A percentile compares a stretch with the other conserved stretches of the same genome.
phyloP scores from a whole-genome alignment of 2,113 vertebrate species.

The Dipodomys merriami region DNA sequence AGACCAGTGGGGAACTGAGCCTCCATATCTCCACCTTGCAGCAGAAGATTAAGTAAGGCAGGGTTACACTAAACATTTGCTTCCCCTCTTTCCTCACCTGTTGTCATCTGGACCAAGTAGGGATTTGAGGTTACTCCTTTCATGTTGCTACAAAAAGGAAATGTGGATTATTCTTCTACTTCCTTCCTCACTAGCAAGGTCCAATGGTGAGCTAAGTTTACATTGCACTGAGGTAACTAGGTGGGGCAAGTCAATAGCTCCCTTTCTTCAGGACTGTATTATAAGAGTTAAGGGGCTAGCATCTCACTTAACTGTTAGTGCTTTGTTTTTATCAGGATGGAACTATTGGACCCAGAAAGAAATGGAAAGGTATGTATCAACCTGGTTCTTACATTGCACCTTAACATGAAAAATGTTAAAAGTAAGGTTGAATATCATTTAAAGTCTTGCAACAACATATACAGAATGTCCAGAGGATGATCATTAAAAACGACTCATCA shows the following conservation, averaged over 20 bases:
- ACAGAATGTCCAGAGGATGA: conserved; percentile 4
- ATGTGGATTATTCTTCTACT: neutral
- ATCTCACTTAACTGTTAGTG: neutral
- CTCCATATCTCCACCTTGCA: neutral
- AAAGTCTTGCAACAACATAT: neutral
- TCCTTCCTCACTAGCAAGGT: neutral
- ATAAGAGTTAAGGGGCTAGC: neutral
- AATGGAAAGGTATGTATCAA: neutral
- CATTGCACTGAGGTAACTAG: neutral
- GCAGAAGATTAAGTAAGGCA: neutral
- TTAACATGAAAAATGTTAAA: neutral
- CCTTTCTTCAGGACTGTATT: neutral
- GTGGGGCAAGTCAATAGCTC: neutral
- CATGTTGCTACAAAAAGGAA: neutral
- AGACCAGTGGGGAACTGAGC: neutral
- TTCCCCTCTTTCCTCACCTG: neutral
- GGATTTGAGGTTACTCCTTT: neutral
- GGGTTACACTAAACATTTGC: neutral
- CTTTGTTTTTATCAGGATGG: neutral
- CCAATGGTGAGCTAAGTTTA: neutral
- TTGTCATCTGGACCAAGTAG: neutral
- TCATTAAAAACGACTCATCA: neutral
- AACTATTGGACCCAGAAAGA: neutral
- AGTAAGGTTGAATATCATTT: neutral
- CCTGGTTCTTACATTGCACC: neutral